phyloP scores from a whole-genome alignment of 2,888 invertebrate species.

The Macroteleia sp. region DNA sequence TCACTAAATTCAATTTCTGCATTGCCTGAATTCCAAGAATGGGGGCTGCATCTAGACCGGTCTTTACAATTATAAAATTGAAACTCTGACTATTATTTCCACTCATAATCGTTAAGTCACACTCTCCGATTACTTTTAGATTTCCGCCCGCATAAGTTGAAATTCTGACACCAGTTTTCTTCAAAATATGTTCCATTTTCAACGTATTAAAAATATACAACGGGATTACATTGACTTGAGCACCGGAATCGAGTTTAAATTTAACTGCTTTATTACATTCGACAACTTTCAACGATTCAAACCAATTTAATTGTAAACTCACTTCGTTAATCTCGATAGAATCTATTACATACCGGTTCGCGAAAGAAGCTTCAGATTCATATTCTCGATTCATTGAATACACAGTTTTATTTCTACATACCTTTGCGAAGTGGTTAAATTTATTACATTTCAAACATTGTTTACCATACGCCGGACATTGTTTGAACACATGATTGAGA shows the following conservation, averaged over 20 bases:
- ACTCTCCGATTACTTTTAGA: no score
- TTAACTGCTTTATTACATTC: background rate
- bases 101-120: no score
- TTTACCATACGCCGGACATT: conserved; percentile 48
- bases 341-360: background rate
- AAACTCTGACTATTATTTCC: no score
- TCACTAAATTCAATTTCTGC: no score
- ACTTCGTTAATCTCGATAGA: background rate
- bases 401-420: conserved; percentile 29
- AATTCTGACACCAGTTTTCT: no score
- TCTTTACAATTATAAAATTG: no score
- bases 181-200: no score
- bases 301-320: background rate
- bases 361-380: background rate
- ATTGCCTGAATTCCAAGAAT: no score
- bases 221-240: conserved; percentile 3
- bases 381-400: background rate
- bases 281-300: background rate
- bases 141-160: no score
- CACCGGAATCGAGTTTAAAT: conserved; percentile 21
- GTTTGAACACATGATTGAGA: background rate
- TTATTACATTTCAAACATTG: conserved; percentile 35
- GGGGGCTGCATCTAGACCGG: no score
- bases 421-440: conserved; percentile 48
- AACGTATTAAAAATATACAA: no score